These are phyloP conservation scores for Scaptomyza parva DNA, from an alignment of 2,888 invertebrate genomes.

Conservation along the genomic window DNA sequence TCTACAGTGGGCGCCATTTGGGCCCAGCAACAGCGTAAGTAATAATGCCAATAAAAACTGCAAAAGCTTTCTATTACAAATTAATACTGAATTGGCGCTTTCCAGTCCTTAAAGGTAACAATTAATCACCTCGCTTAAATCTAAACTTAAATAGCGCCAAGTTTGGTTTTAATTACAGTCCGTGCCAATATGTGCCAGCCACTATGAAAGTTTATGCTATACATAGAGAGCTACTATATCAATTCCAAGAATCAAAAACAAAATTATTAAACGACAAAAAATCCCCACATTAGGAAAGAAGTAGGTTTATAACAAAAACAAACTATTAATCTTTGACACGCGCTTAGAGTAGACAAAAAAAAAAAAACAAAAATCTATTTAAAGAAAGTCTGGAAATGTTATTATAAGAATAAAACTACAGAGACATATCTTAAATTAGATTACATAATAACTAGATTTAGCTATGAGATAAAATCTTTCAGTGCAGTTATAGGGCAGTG, in stretches of 20 bases:
- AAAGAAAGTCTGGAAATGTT: constrained; percentile 6
- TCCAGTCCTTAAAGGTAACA: constrained; percentile 30
- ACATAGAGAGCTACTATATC: background rate
- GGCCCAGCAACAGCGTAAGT: constrained; percentile 81
- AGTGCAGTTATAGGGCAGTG: background rate
- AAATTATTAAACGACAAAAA: background rate
- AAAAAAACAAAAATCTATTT: no score
- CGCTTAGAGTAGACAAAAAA: constrained; percentile 2
- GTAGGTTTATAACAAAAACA: background rate
- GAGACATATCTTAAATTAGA: constrained; percentile 9
- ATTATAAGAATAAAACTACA: constrained; percentile 5
- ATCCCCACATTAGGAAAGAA: background rate
- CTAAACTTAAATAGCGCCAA: constrained; percentile 31
- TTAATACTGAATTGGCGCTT: constrained; percentile 30
- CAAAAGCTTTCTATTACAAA: constrained; percentile 41
- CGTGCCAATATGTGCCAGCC: constrained; percentile 38
- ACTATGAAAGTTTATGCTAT: constrained; percentile 33
- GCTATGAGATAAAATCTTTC: background rate
- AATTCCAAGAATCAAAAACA: constrained; percentile 21
- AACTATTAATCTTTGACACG: background rate
- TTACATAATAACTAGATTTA: background rate
- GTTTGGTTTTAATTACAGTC: constrained; percentile 52
- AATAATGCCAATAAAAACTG: constrained; percentile 36
- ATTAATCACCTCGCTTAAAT: constrained; percentile 37
- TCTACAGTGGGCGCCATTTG: constrained; percentile 57